These are phyloP conservation scores for Arctocebus calabarensis DNA, from an alignment of 2,797 vertebrate genomes.

Conservation along the genomic window DNA sequence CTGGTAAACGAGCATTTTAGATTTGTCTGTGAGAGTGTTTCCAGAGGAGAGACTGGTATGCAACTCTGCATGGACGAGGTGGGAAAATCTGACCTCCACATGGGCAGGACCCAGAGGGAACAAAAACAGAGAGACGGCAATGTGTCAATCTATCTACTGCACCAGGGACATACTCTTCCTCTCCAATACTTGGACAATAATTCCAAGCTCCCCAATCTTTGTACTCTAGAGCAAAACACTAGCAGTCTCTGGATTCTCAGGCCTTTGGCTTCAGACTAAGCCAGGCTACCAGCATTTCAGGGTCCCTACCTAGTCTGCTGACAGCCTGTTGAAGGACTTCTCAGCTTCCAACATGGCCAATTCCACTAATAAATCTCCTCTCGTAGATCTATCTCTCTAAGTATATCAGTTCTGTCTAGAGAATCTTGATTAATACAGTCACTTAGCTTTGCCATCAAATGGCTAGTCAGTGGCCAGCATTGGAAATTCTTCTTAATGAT, in stretches of 20 bases:
- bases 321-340: not conserved
- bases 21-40: not conserved
- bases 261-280: not conserved
- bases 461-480: not conserved
- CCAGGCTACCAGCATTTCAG: not conserved
- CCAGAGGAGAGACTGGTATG: not conserved
- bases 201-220: too few species aligned
- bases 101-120: not conserved
- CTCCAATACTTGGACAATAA: not conserved
- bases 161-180: not conserved
- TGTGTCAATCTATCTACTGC: not conserved
- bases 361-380: not conserved
- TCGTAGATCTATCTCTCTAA: not conserved
- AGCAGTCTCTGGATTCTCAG: not conserved
- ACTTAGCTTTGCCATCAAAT: constrained; percentile 6
- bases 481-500: not conserved
- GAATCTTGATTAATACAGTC: not conserved
- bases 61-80: not conserved
- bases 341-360: not conserved
- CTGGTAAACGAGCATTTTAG: not conserved
- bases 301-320: not conserved
- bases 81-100: not conserved
- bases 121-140: not conserved
- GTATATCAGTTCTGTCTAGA: not conserved
- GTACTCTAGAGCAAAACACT: not conserved